phyloP scores from a whole-genome alignment of 1,140 invertebrate genomes.

The Bombus picipes region DNA sequence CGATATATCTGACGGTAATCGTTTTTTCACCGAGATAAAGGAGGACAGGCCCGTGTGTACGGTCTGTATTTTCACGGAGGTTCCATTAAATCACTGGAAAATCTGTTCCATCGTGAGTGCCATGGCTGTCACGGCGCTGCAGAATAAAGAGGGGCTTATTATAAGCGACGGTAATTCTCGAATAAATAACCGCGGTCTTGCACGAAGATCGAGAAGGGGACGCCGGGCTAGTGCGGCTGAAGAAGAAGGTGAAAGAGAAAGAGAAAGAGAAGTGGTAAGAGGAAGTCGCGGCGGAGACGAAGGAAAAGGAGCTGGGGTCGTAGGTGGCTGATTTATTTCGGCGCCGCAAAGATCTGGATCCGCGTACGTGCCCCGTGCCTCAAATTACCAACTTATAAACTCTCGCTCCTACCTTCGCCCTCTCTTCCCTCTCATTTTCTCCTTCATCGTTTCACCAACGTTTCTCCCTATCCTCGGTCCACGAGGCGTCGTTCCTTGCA shows the following conservation, averaged over 20 bases:
- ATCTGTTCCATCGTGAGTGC: conserved; percentile 78
- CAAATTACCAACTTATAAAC: conserved; percentile 84
- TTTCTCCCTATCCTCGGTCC: conserved; percentile 51
- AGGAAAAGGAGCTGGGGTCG: conserved; percentile 66
- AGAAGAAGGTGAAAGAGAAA: conserved; percentile 38
- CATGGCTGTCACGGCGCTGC: conserved; percentile 70
- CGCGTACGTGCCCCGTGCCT: conserved; percentile 81
- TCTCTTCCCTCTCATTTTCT: conserved; percentile 43
- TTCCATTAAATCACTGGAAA: conserved; percentile 82
- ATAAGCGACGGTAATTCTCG: conserved; percentile 83
- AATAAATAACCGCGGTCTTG: conserved; percentile 81
- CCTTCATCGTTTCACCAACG: conserved; percentile 16
- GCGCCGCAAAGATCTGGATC: conserved; percentile 81
- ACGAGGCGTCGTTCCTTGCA: conserved; percentile 11
- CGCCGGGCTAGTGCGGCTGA: conserved; percentile 9
- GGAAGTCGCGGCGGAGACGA: conserved; percentile 58
- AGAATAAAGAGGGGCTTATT: conserved; percentile 83
- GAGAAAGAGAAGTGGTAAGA: conserved; percentile 52
- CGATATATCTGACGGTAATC: conserved; percentile 54
- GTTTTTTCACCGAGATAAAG: conserved; percentile 47
- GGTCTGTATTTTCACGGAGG: conserved; percentile 73
- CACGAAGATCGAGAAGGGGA: conserved; percentile 64
- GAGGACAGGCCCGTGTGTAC: conserved; percentile 44
- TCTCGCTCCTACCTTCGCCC: conserved; percentile 63
- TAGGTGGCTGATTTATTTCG: conserved; percentile 82